Evolutionary conservation across 2,888 invertebrate genomes (phyloP).

Genomic region (Polietes domitor): DNA sequence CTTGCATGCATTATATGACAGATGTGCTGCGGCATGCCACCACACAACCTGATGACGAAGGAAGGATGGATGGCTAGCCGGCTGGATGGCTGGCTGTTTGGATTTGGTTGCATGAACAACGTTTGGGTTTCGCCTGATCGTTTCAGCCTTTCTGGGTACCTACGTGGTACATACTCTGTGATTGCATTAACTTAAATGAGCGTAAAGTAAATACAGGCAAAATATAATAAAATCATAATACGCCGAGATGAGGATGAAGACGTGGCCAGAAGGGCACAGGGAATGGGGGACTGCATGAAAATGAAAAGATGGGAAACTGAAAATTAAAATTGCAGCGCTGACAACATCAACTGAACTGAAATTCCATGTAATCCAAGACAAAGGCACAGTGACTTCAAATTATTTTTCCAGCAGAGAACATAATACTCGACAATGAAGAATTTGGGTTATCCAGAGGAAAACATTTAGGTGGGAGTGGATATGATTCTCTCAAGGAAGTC

Average conservation of each 20-base stretch:
- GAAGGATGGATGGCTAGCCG: background rate
- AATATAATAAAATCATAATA: constrained; percentile 28
- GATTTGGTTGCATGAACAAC: constrained; percentile 8
- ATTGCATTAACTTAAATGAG: constrained; percentile 57
- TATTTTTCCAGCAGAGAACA: no score
- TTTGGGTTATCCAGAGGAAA: no score
- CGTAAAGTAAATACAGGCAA: constrained; percentile 56
- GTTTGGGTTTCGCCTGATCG: background rate
- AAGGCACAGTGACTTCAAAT: no score
- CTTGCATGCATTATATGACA: constrained; percentile 30
- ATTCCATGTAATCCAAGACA: constrained; percentile 10
- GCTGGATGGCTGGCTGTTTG: background rate
- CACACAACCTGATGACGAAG: constrained; percentile 17
- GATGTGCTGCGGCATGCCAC: constrained; percentile 13
- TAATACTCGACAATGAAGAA: no score
- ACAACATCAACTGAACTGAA: no score
- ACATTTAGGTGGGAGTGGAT: no score
- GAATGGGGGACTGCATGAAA: background rate
- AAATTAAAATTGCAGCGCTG: constrained; percentile 16
- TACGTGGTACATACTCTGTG: no score
- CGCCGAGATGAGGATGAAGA: background rate
- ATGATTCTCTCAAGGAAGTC: no score
- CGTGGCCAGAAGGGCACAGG: background rate
- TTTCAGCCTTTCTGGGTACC: background rate
- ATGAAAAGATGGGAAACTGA: background rate